These are phyloP conservation scores for Anodontia alba DNA, from an alignment of 2,888 invertebrate genomes.

Conservation along the genomic window DNA sequence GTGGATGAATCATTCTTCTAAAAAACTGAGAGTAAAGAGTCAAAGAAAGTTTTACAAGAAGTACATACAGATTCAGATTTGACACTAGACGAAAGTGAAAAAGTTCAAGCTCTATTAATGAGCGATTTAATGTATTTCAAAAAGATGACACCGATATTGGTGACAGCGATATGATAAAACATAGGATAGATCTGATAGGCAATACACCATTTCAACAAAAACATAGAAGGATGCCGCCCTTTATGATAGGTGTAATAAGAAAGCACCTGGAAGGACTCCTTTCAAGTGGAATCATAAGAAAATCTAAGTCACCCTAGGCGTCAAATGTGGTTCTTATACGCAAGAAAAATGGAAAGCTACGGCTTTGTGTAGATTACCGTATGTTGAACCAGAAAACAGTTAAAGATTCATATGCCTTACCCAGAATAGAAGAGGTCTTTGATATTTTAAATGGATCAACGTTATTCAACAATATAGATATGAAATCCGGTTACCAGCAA, in stretches of 20 bases:
- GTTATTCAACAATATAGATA: constrained; percentile 1
- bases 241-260: constrained; percentile 7
- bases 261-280: constrained; percentile 13
- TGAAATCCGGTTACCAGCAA: constrained; percentile 20
- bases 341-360: constrained; percentile 24
- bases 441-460: constrained; percentile 14
- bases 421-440: constrained; percentile 20
- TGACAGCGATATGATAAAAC: constrained; percentile 18
- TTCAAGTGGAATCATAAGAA: constrained; percentile 1
- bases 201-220: constrained; percentile 19
- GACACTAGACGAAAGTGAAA: not conserved
- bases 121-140: constrained; percentile 7
- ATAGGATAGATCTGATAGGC: constrained; percentile 12
- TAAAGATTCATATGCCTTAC: constrained; percentile 8
- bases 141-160: constrained; percentile 19
- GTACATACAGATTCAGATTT: not conserved
- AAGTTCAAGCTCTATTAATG: not conserved
- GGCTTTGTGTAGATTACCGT: constrained; percentile 22
- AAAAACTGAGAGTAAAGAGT: not conserved
- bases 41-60: not conserved
- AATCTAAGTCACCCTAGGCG: not conserved
- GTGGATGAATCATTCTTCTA: constrained; percentile 7
- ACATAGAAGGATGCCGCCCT: constrained; percentile 16
- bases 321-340: constrained; percentile 5
- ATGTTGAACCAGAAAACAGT: constrained; percentile 10